Evolutionary conservation across 2,888 invertebrate genomes (phyloP), one percentile per base, ranked within the genome.

Genomic region (Chydorus sphaericus): DNA sequence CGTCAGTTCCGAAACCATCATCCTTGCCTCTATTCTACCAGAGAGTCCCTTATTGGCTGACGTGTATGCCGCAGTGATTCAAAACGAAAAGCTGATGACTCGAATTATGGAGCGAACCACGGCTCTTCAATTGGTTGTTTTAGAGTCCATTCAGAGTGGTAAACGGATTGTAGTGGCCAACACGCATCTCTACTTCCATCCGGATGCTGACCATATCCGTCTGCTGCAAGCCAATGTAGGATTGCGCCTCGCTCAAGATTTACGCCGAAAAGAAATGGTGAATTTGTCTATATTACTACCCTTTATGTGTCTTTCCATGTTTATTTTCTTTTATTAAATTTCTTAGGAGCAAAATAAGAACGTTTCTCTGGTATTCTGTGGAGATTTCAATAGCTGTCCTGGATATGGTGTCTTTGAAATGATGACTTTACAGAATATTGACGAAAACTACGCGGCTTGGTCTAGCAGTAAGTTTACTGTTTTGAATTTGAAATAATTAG

Each of bases 101-200:
- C 73, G 84, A 56, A 71, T 87, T 59, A 66, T 77, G 54, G 75
- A 77, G 51, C 74, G 82, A 61, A 77, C 80, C 33, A 85, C 85
- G n/a, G 79, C 79, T 6, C 67, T 82, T 26, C 64, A 76, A 70
- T 61, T 75, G 16, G 72, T 75, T 30, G 67, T 77, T 56, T 69
- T 87, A 30, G 73, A 77, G 62, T 77, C 78, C 2, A 66, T 72
- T 14, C 75, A 75, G 57, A 70, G 72, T 3, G 69, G 72, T 57
- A 75, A 81, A 63, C 69, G 81, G 56, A 63, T 87, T 33, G 66
- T 87, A 36, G 73, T 83, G 60, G 91, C 83, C 16, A 94, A 92
- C 66, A 92, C 90, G 1, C 96, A 97, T 74, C 75, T 96, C 50
- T 96, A 90, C 72, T 96, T 91, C 66, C 88, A 89, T 68, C 91